Evolutionary conservation across 2,888 invertebrate genomes (phyloP).

Genomic region (Ashinkailepas kermadecensis): DNA sequence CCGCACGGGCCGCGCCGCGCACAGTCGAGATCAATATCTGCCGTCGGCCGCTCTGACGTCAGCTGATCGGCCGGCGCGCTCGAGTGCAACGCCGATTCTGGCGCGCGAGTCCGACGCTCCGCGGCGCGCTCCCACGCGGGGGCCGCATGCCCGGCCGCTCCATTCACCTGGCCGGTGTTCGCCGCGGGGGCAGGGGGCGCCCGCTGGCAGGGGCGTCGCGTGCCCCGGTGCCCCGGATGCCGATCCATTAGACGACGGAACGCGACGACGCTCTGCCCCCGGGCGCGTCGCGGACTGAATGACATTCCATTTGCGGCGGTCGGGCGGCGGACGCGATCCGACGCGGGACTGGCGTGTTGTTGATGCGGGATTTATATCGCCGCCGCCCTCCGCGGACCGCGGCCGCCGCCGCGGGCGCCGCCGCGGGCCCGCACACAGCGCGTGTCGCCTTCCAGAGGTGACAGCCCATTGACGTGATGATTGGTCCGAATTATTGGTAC

Average conservation of each 20-base stretch:
- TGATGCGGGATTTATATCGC: neutral
- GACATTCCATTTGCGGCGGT: neutral
- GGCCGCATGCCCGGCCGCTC: neutral
- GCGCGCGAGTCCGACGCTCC: neutral
- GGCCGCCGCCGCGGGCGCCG: neutral
- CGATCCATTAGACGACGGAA: neutral
- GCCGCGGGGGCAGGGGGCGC: neutral
- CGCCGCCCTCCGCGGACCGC: neutral
- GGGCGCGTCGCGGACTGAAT: neutral
- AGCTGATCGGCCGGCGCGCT: neutral
- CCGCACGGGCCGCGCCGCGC: neutral
- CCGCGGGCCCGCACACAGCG: neutral
- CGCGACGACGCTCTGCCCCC: neutral
- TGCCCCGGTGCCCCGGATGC: neutral
- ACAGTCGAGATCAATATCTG: neutral
- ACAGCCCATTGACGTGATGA: neutral
- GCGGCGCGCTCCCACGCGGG: too few relatives aligned
- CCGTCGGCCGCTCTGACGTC: neutral
- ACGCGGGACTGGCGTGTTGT: neutral
- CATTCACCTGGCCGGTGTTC: neutral
- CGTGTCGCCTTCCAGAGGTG: neutral
- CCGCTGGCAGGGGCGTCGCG: neutral
- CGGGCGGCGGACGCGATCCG: neutral
- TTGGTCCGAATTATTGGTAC: neutral
- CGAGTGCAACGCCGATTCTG: neutral